phyloP scores from a whole-genome alignment of 2,113 vertebrate species.

The Campylorhamphus procurvoides region DNA sequence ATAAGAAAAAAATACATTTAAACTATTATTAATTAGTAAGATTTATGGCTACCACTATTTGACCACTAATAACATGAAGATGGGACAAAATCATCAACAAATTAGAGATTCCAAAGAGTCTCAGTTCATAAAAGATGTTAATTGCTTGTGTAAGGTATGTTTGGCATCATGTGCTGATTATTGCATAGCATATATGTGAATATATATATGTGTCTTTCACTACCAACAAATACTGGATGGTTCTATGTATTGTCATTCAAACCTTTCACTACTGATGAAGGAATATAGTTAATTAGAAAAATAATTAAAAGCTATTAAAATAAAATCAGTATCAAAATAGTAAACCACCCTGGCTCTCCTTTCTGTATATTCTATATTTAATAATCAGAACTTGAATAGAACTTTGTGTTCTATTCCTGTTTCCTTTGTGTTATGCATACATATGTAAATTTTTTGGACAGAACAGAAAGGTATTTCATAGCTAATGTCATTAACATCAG shows the following conservation, averaged over 20 bases:
- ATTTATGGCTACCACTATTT: not conserved
- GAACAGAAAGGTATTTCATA: not conserved
- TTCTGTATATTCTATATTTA: not conserved
- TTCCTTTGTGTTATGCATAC: not conserved
- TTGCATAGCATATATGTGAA: not conserved
- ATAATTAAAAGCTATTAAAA: not conserved
- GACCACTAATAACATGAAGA: not conserved
- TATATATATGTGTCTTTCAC: not conserved
- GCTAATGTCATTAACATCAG: not conserved
- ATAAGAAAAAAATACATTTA: not conserved
- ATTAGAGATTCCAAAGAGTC: not conserved
- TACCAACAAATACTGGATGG: not conserved
- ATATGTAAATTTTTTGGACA: not conserved
- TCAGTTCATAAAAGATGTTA: not conserved
- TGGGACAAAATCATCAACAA: not conserved
- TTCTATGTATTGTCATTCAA: not conserved
- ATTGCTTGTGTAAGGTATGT: not conserved
- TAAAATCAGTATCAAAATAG: not conserved
- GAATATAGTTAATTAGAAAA: not conserved
- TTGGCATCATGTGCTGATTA: not conserved
- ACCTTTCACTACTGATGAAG: not conserved
- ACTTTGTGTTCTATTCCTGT: too few species aligned
- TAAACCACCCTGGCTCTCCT: not conserved
- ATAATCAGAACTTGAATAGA: not conserved
- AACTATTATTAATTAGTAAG: not conserved